Percentiles rank a stretch among this genome's conserved stretches.
phyloP scores from a whole-genome alignment of 1,140 invertebrate genomes.

The Papilio dardanus region DNA sequence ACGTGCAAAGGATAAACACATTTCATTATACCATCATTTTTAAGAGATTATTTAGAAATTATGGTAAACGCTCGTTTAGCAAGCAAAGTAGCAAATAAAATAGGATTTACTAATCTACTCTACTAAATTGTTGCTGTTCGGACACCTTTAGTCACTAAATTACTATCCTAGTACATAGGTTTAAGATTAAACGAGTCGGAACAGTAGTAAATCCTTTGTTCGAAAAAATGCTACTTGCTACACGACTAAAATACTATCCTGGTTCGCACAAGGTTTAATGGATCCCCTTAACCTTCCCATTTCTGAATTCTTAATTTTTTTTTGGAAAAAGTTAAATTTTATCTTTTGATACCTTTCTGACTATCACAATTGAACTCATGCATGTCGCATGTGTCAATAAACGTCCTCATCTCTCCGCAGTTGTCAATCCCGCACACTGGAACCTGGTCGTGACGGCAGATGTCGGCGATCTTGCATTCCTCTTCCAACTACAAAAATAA shows the following conservation, averaged over 20 bases:
- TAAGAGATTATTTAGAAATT: background rate
- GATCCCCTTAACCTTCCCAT: no score
- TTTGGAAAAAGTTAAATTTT: no score
- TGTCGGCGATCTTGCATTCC: slow-evolving; percentile 73
- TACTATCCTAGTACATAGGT: no score
- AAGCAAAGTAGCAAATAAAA: background rate
- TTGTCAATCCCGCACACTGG: slow-evolving; percentile 66
- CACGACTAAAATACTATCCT: no score
- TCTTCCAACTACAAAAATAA: slow-evolving; percentile 55
- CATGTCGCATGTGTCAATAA: slow-evolving; percentile 76
- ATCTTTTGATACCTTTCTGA: slow-evolving; percentile 65
- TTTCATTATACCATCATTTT: background rate
- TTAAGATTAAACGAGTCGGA: no score
- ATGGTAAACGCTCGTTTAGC: background rate
- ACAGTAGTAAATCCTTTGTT: no score
- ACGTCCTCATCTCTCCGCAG: slow-evolving; percentile 74
- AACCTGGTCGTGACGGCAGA: slow-evolving; percentile 69
- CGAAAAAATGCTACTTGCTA: no score
- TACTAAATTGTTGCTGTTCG: no score
- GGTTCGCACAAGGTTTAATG: no score
- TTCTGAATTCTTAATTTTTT: no score
- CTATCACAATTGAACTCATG: slow-evolving; percentile 77
- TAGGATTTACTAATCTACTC: background rate
- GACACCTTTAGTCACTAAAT: no score
- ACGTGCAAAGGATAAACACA: background rate